Conservation (phyloP, 92 coral and sea anemone species). For the Porites cylindrica region DNA sequence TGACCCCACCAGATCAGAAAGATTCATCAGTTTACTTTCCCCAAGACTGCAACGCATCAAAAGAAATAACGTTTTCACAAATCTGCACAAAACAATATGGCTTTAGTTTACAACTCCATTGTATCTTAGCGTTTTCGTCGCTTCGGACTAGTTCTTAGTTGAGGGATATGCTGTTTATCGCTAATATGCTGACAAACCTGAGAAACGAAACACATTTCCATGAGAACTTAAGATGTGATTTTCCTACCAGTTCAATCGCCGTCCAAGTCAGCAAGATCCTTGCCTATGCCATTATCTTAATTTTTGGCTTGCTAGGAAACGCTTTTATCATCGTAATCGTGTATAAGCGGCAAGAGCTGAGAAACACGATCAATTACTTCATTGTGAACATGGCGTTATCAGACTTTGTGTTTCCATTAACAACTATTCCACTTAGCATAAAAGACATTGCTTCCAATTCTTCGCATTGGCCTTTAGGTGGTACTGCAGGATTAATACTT, state of each 20-base stretch:
- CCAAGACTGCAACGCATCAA: no score
- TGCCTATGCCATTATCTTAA: background rate
- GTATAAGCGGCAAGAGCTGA: conserved; percentile 13
- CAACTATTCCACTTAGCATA: background rate
- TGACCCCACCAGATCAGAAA: no score
- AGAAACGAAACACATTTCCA: no score
- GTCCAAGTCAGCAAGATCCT: background rate
- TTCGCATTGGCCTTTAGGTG: background rate
- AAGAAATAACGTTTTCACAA: no score
- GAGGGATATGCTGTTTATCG: background rate
- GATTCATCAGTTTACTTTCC: no score
- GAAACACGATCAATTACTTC: conserved; percentile 7
- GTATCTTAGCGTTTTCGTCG: no score
- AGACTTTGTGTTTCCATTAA: conserved; percentile 11
- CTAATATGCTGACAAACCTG: background rate
- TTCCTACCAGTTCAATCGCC: background rate
- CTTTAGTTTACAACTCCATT: no score
- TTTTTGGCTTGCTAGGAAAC: background rate
- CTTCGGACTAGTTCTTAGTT: background rate
- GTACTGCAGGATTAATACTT: background rate
- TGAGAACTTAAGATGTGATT: background rate
- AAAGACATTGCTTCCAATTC: background rate
- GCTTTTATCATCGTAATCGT: background rate
- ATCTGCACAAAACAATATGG: no score
- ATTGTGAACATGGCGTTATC: conserved; percentile 32